A percentile compares a stretch with the other conserved stretches of the same genome.
These are phyloP conservation scores for Brachionus calyciflorus DNA, from an alignment of 1,140 invertebrate genomes.

Conservation along the genomic window DNA sequence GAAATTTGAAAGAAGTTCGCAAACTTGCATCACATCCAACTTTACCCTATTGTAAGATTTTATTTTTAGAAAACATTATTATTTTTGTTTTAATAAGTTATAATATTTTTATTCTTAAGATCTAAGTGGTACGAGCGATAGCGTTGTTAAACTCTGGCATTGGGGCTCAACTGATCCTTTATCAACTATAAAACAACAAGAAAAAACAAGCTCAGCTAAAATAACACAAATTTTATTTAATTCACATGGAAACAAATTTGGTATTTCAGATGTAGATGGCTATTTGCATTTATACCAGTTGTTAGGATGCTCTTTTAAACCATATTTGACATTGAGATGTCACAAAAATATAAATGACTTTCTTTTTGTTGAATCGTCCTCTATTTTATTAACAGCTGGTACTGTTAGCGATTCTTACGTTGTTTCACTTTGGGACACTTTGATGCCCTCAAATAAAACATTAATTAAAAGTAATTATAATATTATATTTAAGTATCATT, in stretches of 20 bases:
- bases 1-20: constrained; percentile 81
- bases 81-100: neutral
- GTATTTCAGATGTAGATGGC: constrained; percentile 78
- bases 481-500: too few species aligned
- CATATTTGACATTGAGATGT: constrained; percentile 74
- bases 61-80: too few species aligned
- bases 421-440: constrained; percentile 96
- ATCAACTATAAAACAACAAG: constrained; percentile 74
- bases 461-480: constrained; percentile 69
- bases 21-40: constrained; percentile 90
- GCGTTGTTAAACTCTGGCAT: constrained; percentile 94
- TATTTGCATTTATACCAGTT: constrained; percentile 48
- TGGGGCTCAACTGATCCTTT: constrained; percentile 89
- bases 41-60: constrained; percentile 77
- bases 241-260: constrained; percentile 96
- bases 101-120: constrained; percentile 64
- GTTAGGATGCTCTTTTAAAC: constrained; percentile 11
- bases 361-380: constrained; percentile 92
- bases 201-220: constrained; percentile 83
- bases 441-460: constrained; percentile 88
- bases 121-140: constrained; percentile 91
- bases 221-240: constrained; percentile 91
- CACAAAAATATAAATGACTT: constrained; percentile 97
- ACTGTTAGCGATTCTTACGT: constrained; percentile 93
- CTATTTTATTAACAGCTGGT: constrained; percentile 92